phyloP scores from a whole-genome alignment of 2,797 vertebrate genomes.

The Nannoperca obscura region DNA sequence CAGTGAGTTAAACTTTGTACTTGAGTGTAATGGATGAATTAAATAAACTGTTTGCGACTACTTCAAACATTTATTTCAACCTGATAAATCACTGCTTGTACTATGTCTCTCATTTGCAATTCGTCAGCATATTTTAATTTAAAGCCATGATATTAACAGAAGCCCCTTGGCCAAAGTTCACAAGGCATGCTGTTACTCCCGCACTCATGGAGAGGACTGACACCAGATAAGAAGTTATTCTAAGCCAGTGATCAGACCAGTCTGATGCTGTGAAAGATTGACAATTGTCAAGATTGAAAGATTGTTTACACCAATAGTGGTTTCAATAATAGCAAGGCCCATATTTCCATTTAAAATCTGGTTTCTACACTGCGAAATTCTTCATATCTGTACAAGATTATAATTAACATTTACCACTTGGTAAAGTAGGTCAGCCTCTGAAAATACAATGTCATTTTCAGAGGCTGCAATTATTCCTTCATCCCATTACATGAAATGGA shows the following conservation, averaged over 20 bases:
- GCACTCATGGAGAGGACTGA: neutral
- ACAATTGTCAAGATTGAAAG: too few species aligned
- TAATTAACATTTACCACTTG: neutral
- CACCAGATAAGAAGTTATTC: neutral
- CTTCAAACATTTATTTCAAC: conserved; percentile 35
- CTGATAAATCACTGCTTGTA: conserved; percentile 21
- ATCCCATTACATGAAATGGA: neutral
- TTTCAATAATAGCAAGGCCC: neutral
- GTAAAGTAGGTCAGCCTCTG: conserved; percentile 5
- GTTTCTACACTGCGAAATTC: neutral
- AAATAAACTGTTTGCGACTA: conserved; percentile 56
- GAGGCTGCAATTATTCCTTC: conserved; percentile 10
- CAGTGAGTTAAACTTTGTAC: conserved; percentile 38
- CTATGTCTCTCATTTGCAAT: conserved; percentile 6
- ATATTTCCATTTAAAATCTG: neutral
- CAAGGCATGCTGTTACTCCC: neutral
- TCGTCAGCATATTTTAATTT: conserved; percentile 3
- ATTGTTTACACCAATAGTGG: neutral
- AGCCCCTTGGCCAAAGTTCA: neutral
- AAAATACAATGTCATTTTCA: conserved; percentile 13
- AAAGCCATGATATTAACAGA: neutral
- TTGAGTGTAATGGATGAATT: conserved; percentile 40
- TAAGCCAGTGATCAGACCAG: neutral
- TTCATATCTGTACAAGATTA: neutral
- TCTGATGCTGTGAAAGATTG: neutral